Conservation (phyloP, 2,113 vertebrate genomes). For the Choloepus hoffmanni region DNA sequence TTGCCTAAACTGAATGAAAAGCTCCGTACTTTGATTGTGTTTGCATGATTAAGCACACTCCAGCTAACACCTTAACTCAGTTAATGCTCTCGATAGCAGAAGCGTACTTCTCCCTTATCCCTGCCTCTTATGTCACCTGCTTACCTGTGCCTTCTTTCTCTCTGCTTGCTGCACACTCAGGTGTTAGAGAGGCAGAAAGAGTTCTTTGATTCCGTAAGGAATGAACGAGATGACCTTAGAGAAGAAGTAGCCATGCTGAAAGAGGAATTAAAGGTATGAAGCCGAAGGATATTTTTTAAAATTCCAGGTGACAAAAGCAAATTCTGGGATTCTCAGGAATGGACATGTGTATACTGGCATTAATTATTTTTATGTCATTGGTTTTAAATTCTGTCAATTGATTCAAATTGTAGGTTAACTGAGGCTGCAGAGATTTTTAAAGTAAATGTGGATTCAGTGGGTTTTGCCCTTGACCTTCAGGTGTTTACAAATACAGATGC, state of each 20-base stretch:
- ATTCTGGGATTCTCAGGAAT: neutral
- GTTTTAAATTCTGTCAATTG: neutral
- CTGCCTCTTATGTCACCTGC: conserved; percentile 63
- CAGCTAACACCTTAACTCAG: neutral
- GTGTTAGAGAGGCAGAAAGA: conserved; percentile 99
- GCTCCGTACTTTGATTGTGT: accelerated
- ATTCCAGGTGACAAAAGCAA: neutral
- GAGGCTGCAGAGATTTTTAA: accelerated
- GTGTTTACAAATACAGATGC: neutral
- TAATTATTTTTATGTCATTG: accelerated
- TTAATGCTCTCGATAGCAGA: neutral
- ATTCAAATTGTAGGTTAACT: accelerated
- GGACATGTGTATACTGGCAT: accelerated
- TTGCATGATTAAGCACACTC: accelerated
- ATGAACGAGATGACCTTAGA: conserved; percentile 97
- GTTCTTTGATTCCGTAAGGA: conserved; percentile 96
- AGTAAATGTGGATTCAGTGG: accelerated
- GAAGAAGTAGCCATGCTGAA: conserved; percentile 94
- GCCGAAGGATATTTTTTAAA: neutral
- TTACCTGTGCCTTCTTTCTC: neutral
- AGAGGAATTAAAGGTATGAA: conserved; percentile 95
- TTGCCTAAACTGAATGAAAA: accelerated
- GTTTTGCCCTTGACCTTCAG: accelerated
- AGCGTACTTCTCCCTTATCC: neutral
- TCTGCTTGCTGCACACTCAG: conserved; percentile 85